Conservation (phyloP, 2,113 vertebrate genomes). For the Platysteira castanea region DNA sequence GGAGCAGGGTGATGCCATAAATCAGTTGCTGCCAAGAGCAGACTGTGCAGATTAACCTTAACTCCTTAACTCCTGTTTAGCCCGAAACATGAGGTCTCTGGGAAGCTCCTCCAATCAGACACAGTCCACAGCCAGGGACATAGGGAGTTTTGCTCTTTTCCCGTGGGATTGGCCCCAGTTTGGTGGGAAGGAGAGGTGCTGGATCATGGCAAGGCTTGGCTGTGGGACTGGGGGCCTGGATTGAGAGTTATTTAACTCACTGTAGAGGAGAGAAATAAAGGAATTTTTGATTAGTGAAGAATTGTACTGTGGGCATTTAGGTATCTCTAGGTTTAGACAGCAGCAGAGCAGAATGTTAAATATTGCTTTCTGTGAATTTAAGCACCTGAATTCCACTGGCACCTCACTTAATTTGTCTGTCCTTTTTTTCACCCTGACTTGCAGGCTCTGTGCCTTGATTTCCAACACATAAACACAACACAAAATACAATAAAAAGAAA, state of each 20-base stretch:
- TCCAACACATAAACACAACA: neutral
- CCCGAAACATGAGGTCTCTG: neutral
- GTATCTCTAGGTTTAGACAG: neutral
- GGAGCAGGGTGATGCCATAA: neutral
- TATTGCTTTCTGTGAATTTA: neutral
- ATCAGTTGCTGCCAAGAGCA: neutral
- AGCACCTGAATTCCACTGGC: neutral
- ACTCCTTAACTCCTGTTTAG: neutral
- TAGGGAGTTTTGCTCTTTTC: neutral
- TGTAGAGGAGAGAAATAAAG: neutral
- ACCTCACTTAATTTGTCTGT: neutral
- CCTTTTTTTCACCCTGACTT: neutral
- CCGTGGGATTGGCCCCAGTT: neutral
- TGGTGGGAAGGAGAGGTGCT: neutral
- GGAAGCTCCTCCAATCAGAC: neutral
- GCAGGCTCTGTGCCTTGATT: neutral
- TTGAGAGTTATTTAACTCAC: fast-evolving
- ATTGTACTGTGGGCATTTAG: neutral
- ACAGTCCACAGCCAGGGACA: neutral
- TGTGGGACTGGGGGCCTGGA: neutral
- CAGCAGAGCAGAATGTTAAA: neutral
- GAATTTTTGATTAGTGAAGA: neutral
- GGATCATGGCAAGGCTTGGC: neutral
- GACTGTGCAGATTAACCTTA: neutral
- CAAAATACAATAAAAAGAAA: conserved; percentile 5